A percentile compares a stretch with the other conserved stretches of the same genome.
Conservation (phyloP, 1,140 invertebrate genomes). For the Neodiprion pinetum region DNA sequence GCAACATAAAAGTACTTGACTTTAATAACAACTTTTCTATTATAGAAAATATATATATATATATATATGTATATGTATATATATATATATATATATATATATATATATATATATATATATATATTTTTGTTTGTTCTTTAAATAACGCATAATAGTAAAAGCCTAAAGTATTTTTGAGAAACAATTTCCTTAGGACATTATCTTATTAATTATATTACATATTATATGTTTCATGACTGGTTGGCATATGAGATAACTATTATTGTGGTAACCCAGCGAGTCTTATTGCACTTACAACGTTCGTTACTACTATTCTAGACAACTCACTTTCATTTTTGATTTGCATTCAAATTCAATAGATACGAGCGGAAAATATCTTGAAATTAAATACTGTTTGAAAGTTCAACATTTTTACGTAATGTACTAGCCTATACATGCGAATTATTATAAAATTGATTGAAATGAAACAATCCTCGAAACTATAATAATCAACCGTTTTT, state of each 20-base stretch:
- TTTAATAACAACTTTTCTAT: neutral
- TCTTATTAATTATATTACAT: slow-evolving; percentile 22
- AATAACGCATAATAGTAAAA: neutral
- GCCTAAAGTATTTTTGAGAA: neutral
- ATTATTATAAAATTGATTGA: too few species aligned
- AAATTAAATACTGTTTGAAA: slow-evolving; percentile 1
- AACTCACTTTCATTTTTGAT: slow-evolving; percentile 20
- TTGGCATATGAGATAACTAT: slow-evolving; percentile 43
- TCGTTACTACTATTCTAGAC: slow-evolving; percentile 21
- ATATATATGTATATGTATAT: too few species aligned
- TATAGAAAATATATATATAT: neutral
- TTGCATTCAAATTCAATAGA: slow-evolving; percentile 9
- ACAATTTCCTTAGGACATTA: neutral
- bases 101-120: too few species aligned
- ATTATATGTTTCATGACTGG: slow-evolving; percentile 37
- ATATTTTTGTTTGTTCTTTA: neutral
- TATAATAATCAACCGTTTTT: too few species aligned
- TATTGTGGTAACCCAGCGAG: slow-evolving; percentile 52
- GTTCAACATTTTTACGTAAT: too few species aligned
- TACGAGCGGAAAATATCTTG: neutral
- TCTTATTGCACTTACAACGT: slow-evolving; percentile 53
- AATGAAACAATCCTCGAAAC: too few species aligned
- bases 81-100: too few species aligned
- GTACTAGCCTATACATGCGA: too few species aligned
- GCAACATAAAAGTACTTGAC: neutral